Base-by-base conservation (phyloP, 2,113 vertebrate genomes). In the Glaucomys volans region DNA sequence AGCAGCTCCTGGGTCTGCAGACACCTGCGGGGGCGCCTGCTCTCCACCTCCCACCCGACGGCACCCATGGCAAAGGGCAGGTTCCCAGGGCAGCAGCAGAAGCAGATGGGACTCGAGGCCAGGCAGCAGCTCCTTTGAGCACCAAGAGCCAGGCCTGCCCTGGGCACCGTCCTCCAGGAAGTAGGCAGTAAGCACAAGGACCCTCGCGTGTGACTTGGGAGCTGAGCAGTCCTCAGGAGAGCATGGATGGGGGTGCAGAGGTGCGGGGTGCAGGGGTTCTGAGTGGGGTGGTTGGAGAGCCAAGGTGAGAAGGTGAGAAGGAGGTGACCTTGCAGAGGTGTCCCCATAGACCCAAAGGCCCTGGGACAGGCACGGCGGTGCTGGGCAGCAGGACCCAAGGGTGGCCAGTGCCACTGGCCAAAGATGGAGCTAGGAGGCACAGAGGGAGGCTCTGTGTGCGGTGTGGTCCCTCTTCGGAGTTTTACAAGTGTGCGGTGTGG, bases 231-330 rank as follows among this genome's bases (percentile, higher is more conserved):
- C 37, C 16, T 22, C 2, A 35, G 37, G 2, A 28, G 76, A 26
- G 18, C 20, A 4, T 12, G 11, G 42, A 20, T 0, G 14, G 4
- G 24, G 17, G 0, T 0, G 1, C 0, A 1, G 52, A 40, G n/a
- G 62, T 5, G 30, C 18, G 20, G 30, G 32, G 35, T 18, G 14
- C 13, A 1, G 82, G 14, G 4, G 40, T 13, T 47, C 42, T 35
- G 40, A 69, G 24, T 5, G 66, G 7, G 32, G n/a, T n/a, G n/a
- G n/a, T n/a, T n/a, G n/a, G n/a, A n/a, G n/a, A n/a, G n/a, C n/a
- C n/a, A n/a, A n/a, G n/a, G n/a, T n/a, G n/a, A 14, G 69, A 12
- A 1, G 3, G 26, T 9, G 32, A 44, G 91, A 11, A 52, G 44
- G 44, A 74, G 42, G 26, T 0, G 28, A 37, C 37, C 67, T 44